phyloP scores from a whole-genome alignment of 92 coral and sea anemone species.

The Pocillopora meandrina region DNA sequence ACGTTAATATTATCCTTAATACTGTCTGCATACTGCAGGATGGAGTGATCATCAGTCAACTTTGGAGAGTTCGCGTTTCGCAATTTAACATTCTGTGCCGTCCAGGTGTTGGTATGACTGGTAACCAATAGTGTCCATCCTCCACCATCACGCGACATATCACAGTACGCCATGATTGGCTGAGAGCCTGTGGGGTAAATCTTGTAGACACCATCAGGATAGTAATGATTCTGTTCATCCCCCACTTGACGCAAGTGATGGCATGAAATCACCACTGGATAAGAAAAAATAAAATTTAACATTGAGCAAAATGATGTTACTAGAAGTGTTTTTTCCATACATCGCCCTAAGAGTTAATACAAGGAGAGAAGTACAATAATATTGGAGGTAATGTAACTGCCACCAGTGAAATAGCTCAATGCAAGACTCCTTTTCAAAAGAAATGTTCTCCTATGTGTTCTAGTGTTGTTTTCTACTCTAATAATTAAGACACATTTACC shows the following conservation, averaged over 20 bases:
- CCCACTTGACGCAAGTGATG: conserved; percentile 60
- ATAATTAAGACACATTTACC: too few relatives aligned
- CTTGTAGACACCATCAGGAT: conserved; percentile 75
- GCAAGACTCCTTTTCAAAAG: too few relatives aligned
- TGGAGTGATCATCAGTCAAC: conserved; percentile 63
- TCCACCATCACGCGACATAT: conserved; percentile 89
- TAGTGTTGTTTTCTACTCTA: too few relatives aligned
- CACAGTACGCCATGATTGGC: conserved; percentile 69
- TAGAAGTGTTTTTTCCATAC: too few relatives aligned
- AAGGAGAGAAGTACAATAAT: too few relatives aligned
- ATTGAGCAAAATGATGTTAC: too few relatives aligned
- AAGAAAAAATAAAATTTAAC: neutral
- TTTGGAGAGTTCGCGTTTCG: conserved; percentile 57
- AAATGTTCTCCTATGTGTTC: too few relatives aligned
- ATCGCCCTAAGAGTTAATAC: too few relatives aligned
- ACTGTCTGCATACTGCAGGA: conserved; percentile 63
- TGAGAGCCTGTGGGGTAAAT: conserved; percentile 66
- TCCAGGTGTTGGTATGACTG: conserved; percentile 78
- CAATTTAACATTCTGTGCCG: conserved; percentile 46
- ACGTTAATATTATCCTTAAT: conserved; percentile 70
- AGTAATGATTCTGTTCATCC: conserved; percentile 23
- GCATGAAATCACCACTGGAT: conserved; percentile 61
- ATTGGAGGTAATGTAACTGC: too few relatives aligned
- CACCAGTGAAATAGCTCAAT: too few relatives aligned
- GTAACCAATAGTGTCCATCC: conserved; percentile 90